Percentiles rank a stretch among this genome's conserved stretches.
phyloP scores from a whole-genome alignment of 2,797 vertebrate species.

The Enteromius thamalakanensis region DNA sequence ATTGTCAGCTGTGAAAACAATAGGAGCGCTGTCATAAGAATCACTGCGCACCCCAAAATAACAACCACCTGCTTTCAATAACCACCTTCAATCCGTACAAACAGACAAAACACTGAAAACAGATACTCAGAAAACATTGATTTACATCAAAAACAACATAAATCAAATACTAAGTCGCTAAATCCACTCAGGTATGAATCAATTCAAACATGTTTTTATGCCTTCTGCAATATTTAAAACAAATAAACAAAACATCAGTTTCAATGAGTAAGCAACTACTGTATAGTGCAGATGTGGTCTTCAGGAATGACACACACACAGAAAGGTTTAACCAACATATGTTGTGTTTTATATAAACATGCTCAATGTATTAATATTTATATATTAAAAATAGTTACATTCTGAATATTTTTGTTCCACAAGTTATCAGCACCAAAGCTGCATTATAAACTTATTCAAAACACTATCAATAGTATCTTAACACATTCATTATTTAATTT shows the following conservation, averaged over 20 bases:
- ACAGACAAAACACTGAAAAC: background rate
- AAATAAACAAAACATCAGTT: background rate
- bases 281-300: no score
- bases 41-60: background rate
- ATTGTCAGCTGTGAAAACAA: background rate
- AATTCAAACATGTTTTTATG: background rate
- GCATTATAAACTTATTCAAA: background rate
- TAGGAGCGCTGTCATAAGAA: background rate
- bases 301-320: background rate
- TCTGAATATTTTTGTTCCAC: background rate
- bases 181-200: background rate
- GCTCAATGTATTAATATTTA: background rate
- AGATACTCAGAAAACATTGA: background rate
- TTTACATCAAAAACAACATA: conserved; percentile 1
- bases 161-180: background rate
- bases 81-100: background rate
- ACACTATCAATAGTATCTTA: background rate
- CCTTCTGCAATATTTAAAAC: background rate
- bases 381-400: background rate
- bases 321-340: background rate
- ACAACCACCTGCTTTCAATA: conserved; percentile 6
- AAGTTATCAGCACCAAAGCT: background rate
- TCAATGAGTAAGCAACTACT: background rate
- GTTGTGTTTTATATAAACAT: background rate
- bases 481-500: background rate